Conservation (phyloP, 2,113 vertebrate genomes). For the Corynorhinus townsendii region DNA sequence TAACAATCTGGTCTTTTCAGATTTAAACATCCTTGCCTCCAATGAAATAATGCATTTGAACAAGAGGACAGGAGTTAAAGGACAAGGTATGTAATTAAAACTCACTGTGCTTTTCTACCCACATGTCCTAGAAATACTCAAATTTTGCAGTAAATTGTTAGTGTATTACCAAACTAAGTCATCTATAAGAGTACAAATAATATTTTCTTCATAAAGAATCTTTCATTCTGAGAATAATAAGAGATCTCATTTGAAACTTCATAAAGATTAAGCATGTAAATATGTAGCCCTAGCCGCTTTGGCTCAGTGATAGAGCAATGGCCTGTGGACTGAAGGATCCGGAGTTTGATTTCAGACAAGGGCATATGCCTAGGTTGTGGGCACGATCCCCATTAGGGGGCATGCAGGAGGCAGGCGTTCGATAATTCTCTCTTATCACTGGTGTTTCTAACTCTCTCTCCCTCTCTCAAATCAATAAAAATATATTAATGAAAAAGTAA, state of each 20-base stretch:
- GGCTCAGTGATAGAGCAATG: no score
- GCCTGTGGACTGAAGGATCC: no score
- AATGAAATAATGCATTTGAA: not conserved
- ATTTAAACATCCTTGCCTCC: not conserved
- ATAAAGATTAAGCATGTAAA: not conserved
- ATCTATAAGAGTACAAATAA: not conserved
- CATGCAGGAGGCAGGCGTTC: no score
- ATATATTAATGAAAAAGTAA: no score
- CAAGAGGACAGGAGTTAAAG: not conserved
- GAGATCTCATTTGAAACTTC: not conserved
- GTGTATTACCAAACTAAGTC: not conserved
- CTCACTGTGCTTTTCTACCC: not conserved
- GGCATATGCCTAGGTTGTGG: no score
- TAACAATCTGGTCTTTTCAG: not conserved
- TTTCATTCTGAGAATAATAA: not conserved
- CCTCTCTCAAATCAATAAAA: no score
- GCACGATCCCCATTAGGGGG: no score
- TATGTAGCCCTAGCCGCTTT: no score
- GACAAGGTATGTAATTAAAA: not conserved
- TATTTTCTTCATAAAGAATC: not conserved
- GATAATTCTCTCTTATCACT: no score
- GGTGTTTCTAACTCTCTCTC: no score
- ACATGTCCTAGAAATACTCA: not conserved
- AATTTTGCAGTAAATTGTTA: not conserved
- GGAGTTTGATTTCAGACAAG: no score